phyloP scores from a whole-genome alignment of 2,797 vertebrate species.

The Enteromius argenteus region DNA sequence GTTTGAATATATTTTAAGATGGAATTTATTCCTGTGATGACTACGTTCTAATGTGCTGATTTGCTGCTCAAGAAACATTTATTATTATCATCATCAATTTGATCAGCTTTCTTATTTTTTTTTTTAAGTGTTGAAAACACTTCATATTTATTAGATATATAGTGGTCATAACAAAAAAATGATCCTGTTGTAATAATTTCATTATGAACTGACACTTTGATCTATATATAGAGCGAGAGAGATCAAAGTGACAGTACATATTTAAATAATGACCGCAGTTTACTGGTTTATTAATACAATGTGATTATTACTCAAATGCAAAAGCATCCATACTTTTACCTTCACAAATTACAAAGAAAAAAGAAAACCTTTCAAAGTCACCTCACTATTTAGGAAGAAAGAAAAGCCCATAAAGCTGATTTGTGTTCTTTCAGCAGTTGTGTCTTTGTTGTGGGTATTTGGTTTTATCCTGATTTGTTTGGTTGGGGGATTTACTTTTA shows the following conservation, averaged over 20 bases:
- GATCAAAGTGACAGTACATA: neutral
- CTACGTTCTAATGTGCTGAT: no score
- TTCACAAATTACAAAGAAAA: neutral
- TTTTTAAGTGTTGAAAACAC: no score
- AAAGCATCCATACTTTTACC: neutral
- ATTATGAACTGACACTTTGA: no score
- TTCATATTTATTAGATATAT: no score
- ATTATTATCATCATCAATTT: no score
- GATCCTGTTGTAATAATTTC: no score
- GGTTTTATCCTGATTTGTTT: constrained; percentile 32
- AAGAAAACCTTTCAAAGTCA: neutral
- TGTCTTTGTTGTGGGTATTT: constrained; percentile 46
- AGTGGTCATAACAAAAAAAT: no score
- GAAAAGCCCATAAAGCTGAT: constrained; percentile 1
- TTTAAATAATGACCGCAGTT: neutral
- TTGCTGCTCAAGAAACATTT: no score
- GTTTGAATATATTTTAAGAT: no score
- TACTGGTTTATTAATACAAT: neutral
- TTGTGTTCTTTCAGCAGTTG: constrained; percentile 5
- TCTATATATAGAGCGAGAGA: no score
- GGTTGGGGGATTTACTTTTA: constrained; percentile 30
- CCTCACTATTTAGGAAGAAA: constrained; percentile 4
- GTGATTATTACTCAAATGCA: neutral
- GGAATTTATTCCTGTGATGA: no score
- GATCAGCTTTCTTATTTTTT: no score